A percentile compares a stretch with the other conserved stretches of the same genome.
Conservation (phyloP, 1,140 invertebrate genomes). For the Dreissena rostriformis region DNA sequence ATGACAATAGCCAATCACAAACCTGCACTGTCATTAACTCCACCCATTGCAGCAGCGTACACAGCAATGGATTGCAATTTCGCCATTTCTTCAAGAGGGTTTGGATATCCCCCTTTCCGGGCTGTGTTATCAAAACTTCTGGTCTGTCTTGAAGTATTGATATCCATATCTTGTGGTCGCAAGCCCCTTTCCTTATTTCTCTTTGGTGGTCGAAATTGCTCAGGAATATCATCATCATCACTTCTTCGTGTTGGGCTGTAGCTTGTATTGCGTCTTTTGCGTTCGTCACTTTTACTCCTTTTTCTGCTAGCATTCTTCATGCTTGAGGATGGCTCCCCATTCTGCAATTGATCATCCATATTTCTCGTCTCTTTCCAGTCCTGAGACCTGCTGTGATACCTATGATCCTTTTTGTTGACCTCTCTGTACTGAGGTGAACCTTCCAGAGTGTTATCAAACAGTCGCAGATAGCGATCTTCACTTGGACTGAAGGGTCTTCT, state of each 20-base stretch:
- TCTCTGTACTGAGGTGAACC: conserved; percentile 21
- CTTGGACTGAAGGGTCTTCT: conserved; percentile 33
- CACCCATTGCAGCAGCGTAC: conserved; percentile 53
- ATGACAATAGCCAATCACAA: conserved; percentile 45
- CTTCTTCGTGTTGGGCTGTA: not conserved
- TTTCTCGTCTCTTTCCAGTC: not conserved
- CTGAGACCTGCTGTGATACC: conserved; percentile 38
- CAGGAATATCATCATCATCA: conserved; percentile 19
- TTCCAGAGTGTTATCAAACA: conserved; percentile 60
- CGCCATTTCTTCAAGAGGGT: conserved; percentile 40
- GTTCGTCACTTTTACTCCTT: conserved; percentile 47
- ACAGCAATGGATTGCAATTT: conserved; percentile 49
- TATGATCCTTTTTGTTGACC: conserved; percentile 34
- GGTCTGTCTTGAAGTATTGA: not conserved
- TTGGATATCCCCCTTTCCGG: conserved; percentile 7
- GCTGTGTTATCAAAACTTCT: conserved; percentile 19
- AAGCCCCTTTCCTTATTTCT: conserved; percentile 24
- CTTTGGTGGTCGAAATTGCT: conserved; percentile 34
- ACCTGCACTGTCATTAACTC: conserved; percentile 53
- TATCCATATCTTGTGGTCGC: not conserved
- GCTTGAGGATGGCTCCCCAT: not conserved
- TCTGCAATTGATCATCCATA: too few relatives aligned
- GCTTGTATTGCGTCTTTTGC: conserved; percentile 12
- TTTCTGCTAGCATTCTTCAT: not conserved
- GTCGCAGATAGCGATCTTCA: conserved; percentile 48